phyloP scores from a whole-genome alignment of 2,888 invertebrate species.

The Amiota minor region DNA sequence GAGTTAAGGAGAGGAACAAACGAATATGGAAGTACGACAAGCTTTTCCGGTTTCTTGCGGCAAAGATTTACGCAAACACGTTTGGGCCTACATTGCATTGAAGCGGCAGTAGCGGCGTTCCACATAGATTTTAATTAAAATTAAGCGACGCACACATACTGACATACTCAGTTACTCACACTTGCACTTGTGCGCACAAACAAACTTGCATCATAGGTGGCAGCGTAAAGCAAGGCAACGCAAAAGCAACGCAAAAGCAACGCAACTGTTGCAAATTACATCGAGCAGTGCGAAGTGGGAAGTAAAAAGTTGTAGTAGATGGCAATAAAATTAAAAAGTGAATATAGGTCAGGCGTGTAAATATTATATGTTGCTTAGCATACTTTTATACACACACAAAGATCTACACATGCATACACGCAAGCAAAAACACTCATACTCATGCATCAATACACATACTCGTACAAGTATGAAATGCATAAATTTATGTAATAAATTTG shows the following conservation, averaged over 20 bases:
- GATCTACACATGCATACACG: neutral
- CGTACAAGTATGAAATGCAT: too few species aligned
- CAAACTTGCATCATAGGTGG: too few species aligned
- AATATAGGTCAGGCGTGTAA: constrained; percentile 3
- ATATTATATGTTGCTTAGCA: neutral
- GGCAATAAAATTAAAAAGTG: neutral
- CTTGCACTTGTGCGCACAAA: too few species aligned
- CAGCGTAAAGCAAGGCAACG: too few species aligned
- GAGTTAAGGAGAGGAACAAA: neutral
- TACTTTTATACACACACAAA: neutral
- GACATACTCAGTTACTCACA: neutral
- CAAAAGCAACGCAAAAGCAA: too few species aligned
- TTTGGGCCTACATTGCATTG: neutral
- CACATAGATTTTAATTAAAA: constrained; percentile 2
- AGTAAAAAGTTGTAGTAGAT: neutral
- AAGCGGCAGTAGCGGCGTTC: neutral
- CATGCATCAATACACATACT: neutral
- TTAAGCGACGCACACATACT: constrained; percentile 6
- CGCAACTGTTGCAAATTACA: too few species aligned
- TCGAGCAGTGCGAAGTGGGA: too few species aligned
- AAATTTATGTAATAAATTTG: neutral
- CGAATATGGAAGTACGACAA: neutral
- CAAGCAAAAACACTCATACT: neutral
- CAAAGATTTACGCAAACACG: neutral
- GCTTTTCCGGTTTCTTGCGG: neutral